These are phyloP conservation scores for Lycopodina hypogea DNA, from an alignment of 37 sponge, comb jelly and placozoan species.

Conservation along the genomic window DNA sequence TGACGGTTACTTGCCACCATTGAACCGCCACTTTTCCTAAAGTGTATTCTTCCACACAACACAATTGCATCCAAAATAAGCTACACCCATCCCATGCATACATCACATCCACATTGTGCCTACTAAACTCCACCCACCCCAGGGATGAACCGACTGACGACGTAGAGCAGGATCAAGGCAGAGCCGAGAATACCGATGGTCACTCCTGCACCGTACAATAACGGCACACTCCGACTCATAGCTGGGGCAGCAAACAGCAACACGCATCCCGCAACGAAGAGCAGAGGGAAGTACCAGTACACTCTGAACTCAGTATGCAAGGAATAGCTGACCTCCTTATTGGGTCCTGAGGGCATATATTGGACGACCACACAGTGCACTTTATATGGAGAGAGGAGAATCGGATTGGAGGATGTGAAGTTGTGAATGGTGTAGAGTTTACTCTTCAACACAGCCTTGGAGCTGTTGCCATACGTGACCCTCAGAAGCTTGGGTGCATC, in stretches of 20 bases:
- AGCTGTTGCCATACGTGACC: slow-evolving; percentile 23
- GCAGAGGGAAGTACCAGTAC: background rate
- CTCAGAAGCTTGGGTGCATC: background rate
- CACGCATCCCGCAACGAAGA: slow-evolving; percentile 38
- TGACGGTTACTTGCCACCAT: too few species aligned
- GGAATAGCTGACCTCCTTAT: background rate
- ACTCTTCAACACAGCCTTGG: background rate
- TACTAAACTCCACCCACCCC: slow-evolving; percentile 23
- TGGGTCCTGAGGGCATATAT: background rate
- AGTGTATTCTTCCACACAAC: too few species aligned
- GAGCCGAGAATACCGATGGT: slow-evolving; percentile 68
- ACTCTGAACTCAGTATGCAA: background rate
- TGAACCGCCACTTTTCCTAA: too few species aligned
- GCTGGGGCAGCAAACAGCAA: slow-evolving; percentile 55
- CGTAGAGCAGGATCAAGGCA: slow-evolving; percentile 57
- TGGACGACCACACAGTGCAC: slow-evolving; percentile 35
- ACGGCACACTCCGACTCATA: slow-evolving; percentile 41
- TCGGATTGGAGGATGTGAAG: background rate
- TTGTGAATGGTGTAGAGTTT: background rate
- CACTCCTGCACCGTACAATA: slow-evolving; percentile 57
- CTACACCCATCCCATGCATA: too few species aligned
- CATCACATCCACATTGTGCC: too few species aligned
- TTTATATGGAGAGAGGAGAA: slow-evolving; percentile 18
- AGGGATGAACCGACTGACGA: slow-evolving; percentile 64
- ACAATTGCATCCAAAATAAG: too few species aligned